These are phyloP conservation scores for Ctenomys sociabilis DNA, from an alignment of 2,113 vertebrate genomes.

Conservation along the genomic window DNA sequence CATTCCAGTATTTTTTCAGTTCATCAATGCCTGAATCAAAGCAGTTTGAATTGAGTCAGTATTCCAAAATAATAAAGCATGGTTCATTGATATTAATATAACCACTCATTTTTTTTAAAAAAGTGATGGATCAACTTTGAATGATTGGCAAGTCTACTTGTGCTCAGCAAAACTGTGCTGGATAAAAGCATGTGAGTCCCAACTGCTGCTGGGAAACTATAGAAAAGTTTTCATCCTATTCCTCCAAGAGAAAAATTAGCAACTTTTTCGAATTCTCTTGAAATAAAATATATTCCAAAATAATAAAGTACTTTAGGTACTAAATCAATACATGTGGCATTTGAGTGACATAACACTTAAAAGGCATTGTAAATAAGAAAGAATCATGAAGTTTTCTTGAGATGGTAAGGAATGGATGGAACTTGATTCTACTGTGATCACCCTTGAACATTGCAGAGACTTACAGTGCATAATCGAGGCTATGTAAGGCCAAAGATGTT, in stretches of 20 bases:
- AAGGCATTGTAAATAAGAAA: conserved; percentile 58
- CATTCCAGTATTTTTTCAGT: background rate
- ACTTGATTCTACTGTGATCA: background rate
- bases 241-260: conserved; percentile 38
- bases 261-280: conserved; percentile 13
- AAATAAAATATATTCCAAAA: conserved; percentile 51
- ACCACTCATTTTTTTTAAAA: conserved; percentile 12
- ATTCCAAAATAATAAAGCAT: conserved; percentile 42
- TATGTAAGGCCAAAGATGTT: conserved; percentile 11
- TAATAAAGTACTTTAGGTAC: conserved; percentile 51
- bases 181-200: background rate
- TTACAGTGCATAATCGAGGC: background rate
- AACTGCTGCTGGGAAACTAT: background rate
- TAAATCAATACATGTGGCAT: conserved; percentile 42
- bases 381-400: conserved; percentile 8
- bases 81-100: background rate
- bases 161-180: conserved; percentile 15
- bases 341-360: conserved; percentile 45
- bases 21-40: conserved; percentile 5
- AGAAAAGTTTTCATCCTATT: conserved; percentile 39
- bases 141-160: conserved; percentile 21
- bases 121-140: conserved; percentile 8
- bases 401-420: conserved; percentile 39
- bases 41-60: conserved; percentile 19
- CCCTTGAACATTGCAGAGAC: background rate